phyloP scores from a whole-genome alignment of 2,888 invertebrate species.

The Nasonovia ribisnigri region DNA sequence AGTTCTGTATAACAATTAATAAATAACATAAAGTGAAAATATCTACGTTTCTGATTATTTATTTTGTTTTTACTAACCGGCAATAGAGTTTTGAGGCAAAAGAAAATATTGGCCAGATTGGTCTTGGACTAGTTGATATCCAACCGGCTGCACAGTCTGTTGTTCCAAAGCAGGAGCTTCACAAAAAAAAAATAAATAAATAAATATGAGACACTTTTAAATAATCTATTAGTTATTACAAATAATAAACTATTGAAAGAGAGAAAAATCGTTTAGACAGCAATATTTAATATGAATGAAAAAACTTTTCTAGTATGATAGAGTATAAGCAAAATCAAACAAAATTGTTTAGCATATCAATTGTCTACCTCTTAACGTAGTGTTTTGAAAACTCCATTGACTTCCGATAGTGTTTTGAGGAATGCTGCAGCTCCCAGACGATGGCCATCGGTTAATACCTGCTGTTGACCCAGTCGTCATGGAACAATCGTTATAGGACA shows the following conservation, averaged over 20 bases:
- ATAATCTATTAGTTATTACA: neutral
- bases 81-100: conserved; percentile 57
- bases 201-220: neutral
- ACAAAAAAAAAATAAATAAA: conserved; percentile 26
- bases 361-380: conserved; percentile 49
- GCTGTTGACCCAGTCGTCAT: conserved; percentile 51
- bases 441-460: conserved; percentile 52
- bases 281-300: neutral
- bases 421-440: conserved; percentile 45
- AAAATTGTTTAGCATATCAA: neutral
- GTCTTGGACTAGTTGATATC: conserved; percentile 60
- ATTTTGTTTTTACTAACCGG: conserved; percentile 43
- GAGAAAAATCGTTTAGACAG: neutral
- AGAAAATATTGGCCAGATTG: conserved; percentile 59
- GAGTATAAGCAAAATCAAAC: neutral
- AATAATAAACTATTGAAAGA: neutral
- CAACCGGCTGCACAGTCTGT: conserved; percentile 42
- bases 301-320: neutral
- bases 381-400: conserved; percentile 58
- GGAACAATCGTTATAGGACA: conserved; percentile 61
- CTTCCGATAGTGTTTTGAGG: conserved; percentile 60
- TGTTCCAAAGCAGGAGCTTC: conserved; percentile 60
- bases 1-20: neutral
- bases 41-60: neutral
- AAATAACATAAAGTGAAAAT: neutral